Evolutionary conservation across 2,888 invertebrate genomes (phyloP), one percentile per base, ranked within the genome.

Genomic region (Sipunculus nudus): DNA sequence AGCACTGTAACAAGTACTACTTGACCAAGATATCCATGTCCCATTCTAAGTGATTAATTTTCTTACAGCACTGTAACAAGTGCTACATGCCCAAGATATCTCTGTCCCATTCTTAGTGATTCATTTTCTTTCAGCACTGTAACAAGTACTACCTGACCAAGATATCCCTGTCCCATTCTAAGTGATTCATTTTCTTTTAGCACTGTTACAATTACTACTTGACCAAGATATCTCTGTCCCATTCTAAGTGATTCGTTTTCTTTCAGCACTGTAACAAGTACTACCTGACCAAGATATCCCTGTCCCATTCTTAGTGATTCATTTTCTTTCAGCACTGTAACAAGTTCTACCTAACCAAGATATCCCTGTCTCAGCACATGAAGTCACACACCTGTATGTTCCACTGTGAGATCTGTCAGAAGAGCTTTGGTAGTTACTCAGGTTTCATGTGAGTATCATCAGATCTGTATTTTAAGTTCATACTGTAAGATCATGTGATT

Each of bases 371-470:
- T 2, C 64, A 63, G 29, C 70, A 70, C 55, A 61, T 66, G 58
- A 70, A 70, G 55, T 61, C 54, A 19, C 70, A 70, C 54, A 61
- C 53, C 1, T 70, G 66, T 35, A 59, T 58, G 59, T 71, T 71
- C 41, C 61, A 63, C 45, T 71, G 71, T 49, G 67, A 71, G 49
- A 65, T 71, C 26, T 71, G 71, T 46, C 46, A 56, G 47, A 59
- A 60, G 35, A 57, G 45, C 41, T 66, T 71, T 32, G 68, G 68
- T 56, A 70, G 70, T 53, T 70, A 70, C 55, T 69, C 70, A 19
- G 68, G 68, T 8, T 70, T 70, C 52, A 70, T 70, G 70, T 67
- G 31, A 50, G 66, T 58, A 38, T 23, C 6, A 23, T 28, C 13
- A n/a, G n/a, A n/a, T n/a, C n/a, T n/a, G n/a, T n/a, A n/a, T n/a